Evolutionary conservation across 2,888 invertebrate genomes (phyloP).

Genomic region (Drosophila kokeensis): DNA sequence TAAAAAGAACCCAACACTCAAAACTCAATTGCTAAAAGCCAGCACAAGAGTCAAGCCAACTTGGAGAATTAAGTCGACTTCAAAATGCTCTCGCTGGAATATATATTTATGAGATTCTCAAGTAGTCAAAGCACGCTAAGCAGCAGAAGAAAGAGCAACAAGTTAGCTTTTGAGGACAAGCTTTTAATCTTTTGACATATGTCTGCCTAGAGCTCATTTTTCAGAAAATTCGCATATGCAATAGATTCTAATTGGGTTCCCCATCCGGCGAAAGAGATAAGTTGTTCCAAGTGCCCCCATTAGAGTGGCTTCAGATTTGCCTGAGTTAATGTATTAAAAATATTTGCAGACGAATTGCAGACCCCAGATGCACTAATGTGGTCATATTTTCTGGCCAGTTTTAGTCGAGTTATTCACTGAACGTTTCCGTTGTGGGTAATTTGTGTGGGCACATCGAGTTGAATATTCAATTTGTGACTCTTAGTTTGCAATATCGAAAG

Average conservation of each 20-base stretch:
- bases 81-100: constrained; percentile 16
- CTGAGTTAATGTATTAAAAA: neutral
- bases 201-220: neutral
- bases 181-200: neutral
- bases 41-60: neutral
- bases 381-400: constrained; percentile 30
- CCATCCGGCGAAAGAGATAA: neutral
- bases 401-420: constrained; percentile 8
- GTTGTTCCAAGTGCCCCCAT: neutral
- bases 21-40: neutral
- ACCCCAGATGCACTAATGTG: constrained; percentile 24
- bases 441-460: neutral
- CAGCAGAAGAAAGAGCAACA: neutral
- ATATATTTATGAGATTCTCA: neutral
- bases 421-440: constrained; percentile 4
- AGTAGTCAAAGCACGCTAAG: neutral
- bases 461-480: constrained; percentile 15
- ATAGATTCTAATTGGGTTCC: neutral
- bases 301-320: neutral
- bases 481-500: neutral
- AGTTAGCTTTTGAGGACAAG: neutral
- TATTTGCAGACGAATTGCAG: neutral
- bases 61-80: neutral
- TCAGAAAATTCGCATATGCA: neutral
- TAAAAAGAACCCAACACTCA: constrained; percentile 24